Evolutionary conservation across 2,113 vertebrate genomes (phyloP).

Genomic region (Urocitellus parryii): DNA sequence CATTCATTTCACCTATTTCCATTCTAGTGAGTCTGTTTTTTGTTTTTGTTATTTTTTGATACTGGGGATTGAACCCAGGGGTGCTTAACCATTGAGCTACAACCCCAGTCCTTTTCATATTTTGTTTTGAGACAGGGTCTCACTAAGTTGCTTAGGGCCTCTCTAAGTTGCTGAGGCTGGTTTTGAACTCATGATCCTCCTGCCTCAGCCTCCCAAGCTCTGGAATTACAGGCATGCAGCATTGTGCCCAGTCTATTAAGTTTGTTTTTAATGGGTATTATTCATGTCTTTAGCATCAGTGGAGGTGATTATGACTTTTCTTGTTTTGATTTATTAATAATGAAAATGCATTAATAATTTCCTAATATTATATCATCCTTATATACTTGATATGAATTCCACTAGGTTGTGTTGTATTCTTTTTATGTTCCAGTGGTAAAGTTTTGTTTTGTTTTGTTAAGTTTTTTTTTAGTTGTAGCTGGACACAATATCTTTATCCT

Average conservation of each 20-base stretch:
- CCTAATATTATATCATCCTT: neutral
- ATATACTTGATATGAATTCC: neutral
- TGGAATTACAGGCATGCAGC: too few species aligned
- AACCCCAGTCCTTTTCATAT: too few species aligned
- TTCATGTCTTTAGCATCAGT: neutral
- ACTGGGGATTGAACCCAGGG: too few species aligned
- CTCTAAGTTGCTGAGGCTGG: too few species aligned
- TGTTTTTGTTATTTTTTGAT: too few species aligned
- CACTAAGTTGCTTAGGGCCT: too few species aligned
- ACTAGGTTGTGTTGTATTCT: neutral
- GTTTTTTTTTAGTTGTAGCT: too few species aligned
- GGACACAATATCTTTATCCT: too few species aligned
- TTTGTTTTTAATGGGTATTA: neutral
- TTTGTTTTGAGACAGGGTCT: too few species aligned
- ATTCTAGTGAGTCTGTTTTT: neutral
- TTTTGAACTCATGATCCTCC: too few species aligned
- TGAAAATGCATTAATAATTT: neutral
- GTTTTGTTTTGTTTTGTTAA: neutral
- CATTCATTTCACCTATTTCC: neutral
- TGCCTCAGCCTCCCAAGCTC: too few species aligned
- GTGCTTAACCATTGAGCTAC: too few species aligned
- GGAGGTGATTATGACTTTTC: neutral
- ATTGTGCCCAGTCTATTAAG: neutral
- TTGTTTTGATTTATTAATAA: constrained; percentile 34
- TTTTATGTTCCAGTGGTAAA: neutral